These are phyloP conservation scores for Gymnoscopelus braueri DNA, from an alignment of 2,797 vertebrate genomes.

Conservation along the genomic window DNA sequence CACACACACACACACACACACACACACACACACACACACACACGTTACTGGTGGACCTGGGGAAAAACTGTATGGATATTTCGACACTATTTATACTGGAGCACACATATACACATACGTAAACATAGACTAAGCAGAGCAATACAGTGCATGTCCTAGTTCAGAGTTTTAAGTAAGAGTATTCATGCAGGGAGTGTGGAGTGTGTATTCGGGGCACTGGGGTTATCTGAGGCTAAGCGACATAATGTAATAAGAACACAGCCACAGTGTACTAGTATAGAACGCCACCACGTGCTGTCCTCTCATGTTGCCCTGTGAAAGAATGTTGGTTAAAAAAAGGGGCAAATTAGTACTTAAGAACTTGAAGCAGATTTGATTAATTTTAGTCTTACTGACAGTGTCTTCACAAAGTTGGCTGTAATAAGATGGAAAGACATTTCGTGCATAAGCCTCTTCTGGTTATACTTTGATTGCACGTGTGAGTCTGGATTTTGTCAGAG, in stretches of 20 bases:
- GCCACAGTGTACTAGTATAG: slow-evolving; percentile 23
- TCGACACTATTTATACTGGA: not conserved
- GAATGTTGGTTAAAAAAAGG: slow-evolving; percentile 13
- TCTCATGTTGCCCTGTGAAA: slow-evolving; percentile 22
- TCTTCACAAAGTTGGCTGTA: no score
- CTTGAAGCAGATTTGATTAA: not conserved
- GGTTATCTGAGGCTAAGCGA: slow-evolving; percentile 31
- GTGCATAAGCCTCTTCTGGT: no score
- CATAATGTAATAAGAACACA: slow-evolving; percentile 47
- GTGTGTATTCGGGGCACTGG: slow-evolving; percentile 42
- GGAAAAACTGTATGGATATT: not conserved
- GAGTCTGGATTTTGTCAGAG: no score
- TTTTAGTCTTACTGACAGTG: no score
- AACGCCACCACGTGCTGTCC: not conserved
- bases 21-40: not conserved
- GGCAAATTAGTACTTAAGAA: not conserved
- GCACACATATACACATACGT: not conserved
- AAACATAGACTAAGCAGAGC: not conserved
- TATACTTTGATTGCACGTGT: no score
- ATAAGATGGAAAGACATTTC: no score
- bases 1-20: not conserved
- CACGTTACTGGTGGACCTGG: not conserved
- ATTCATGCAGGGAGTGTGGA: slow-evolving; percentile 7
- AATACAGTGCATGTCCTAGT: no score
- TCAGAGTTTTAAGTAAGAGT: no score